These are phyloP conservation scores for Grammomys surdaster DNA, from an alignment of 2,113 vertebrate species.

Conservation along the genomic window DNA sequence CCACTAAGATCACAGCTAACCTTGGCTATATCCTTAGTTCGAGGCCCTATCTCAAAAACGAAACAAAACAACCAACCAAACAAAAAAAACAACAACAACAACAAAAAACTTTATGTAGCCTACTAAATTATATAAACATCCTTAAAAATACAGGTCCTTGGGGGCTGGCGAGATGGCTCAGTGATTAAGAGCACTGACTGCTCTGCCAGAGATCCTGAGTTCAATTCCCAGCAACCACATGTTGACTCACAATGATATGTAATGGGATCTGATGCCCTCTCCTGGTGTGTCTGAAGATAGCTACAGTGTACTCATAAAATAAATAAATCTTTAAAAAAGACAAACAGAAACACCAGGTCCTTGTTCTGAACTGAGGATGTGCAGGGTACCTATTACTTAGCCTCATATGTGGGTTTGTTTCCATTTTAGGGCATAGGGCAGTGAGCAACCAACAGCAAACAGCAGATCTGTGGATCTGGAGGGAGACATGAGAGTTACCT, in stretches of 20 bases:
- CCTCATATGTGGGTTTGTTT: background rate
- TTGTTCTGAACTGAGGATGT: slow-evolving; percentile 12
- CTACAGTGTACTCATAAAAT: too few species aligned
- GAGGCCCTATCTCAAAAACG: background rate
- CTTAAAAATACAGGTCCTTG: slow-evolving; percentile 12
- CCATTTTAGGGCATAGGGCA: background rate
- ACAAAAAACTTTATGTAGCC: background rate
- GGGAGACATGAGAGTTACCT: background rate
- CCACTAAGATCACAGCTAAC: background rate
- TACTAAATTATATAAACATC: slow-evolving; percentile 6
- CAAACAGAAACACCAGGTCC: background rate
- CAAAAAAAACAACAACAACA: background rate
- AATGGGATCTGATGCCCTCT: too few species aligned
- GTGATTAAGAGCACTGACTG: too few species aligned
- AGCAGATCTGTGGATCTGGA: background rate
- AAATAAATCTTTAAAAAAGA: too few species aligned
- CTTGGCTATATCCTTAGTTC: background rate
- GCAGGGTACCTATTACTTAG: background rate
- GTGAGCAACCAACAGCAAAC: background rate
- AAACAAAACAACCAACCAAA: background rate
- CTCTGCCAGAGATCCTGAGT: too few species aligned
- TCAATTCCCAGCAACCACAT: too few species aligned
- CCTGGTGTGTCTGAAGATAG: too few species aligned
- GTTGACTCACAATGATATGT: too few species aligned
- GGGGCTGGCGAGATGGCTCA: too few species aligned